These are phyloP conservation scores for Clupea harengus DNA, from an alignment of 2,113 vertebrate species.

Conservation along the genomic window DNA sequence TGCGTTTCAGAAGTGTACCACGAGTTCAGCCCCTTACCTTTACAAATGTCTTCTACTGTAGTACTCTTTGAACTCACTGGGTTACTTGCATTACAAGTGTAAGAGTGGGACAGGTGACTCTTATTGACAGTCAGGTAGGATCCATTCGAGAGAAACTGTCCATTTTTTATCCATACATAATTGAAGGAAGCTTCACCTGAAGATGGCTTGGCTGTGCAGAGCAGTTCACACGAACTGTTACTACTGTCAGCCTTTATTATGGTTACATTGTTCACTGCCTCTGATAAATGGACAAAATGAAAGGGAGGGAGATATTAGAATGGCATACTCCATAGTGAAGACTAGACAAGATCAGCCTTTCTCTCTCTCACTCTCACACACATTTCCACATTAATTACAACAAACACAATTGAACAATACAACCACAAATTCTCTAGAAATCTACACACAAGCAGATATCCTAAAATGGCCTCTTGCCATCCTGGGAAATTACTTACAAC, in stretches of 20 bases:
- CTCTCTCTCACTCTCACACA: too few relatives aligned
- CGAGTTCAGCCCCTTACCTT: too few relatives aligned
- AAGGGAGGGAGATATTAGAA: neutral
- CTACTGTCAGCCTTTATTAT: neutral
- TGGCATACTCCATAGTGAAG: too few relatives aligned
- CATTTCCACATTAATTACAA: too few relatives aligned
- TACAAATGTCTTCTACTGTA: neutral
- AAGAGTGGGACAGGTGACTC: neutral
- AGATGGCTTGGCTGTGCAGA: neutral
- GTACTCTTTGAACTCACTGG: neutral
- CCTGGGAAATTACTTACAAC: too few relatives aligned
- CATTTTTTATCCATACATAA: neutral
- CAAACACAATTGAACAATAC: too few relatives aligned
- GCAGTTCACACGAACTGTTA: neutral
- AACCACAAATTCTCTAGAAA: too few relatives aligned
- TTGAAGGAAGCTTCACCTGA: neutral
- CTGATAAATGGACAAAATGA: neutral
- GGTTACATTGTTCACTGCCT: neutral
- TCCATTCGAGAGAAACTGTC: neutral
- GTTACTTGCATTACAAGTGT: neutral
- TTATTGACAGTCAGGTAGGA: neutral
- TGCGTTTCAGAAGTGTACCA: too few relatives aligned
- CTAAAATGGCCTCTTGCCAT: too few relatives aligned
- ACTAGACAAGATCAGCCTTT: too few relatives aligned
- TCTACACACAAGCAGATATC: too few relatives aligned